Evolutionary conservation across 2,888 invertebrate species (phyloP), one percentile per base, ranked within the genome.

Genomic region (Pachycephus smyrnensis): DNA sequence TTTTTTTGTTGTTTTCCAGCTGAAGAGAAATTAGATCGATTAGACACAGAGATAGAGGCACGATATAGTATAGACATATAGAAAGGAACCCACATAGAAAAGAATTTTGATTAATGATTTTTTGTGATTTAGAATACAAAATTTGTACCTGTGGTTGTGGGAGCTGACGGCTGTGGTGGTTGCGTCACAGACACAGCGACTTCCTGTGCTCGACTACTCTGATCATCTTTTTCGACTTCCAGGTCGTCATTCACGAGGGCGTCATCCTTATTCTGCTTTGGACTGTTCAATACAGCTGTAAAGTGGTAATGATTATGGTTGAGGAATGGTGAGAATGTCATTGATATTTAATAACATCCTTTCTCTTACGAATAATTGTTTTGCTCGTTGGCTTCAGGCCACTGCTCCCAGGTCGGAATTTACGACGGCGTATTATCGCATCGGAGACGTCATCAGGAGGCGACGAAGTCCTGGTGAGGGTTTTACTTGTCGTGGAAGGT

Each of bases 161-260:
- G 23, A 55, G 55, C 55, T 55, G 55, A 55, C 80, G 69, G n/a
- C 77, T 55, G 77, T 75, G 89, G 88, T n/a, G 89, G 88, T 75
- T 90, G 87, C 69, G 90, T 85, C 76, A 91, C 78, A 6, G 89
- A 86, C 37, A 89, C 88, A 35, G 89, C 89, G 75, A 90, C 79
- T 82, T 91, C 91, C 84, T 91, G 90, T 12, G 90, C 89, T 82
- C 87, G 86, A 79, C 85, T 84, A 79, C 86, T 89, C 79, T 90
- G 90, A 85, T 91, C 90, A 37, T 84, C 82, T 55, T 75, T 80
- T 79, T 86, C 84, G 6, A 23, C 55, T 23, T 55, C 55, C 23
- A 55, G 23, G 75, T 74, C 76, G 68, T 75, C 36, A 69, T 80
- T 33, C 69, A 74, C 40, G 77, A 3, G 76, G 73, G 36, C 73